phyloP scores from a whole-genome alignment of 2,113 vertebrate genomes.

The Amphiprion ocellaris region DNA sequence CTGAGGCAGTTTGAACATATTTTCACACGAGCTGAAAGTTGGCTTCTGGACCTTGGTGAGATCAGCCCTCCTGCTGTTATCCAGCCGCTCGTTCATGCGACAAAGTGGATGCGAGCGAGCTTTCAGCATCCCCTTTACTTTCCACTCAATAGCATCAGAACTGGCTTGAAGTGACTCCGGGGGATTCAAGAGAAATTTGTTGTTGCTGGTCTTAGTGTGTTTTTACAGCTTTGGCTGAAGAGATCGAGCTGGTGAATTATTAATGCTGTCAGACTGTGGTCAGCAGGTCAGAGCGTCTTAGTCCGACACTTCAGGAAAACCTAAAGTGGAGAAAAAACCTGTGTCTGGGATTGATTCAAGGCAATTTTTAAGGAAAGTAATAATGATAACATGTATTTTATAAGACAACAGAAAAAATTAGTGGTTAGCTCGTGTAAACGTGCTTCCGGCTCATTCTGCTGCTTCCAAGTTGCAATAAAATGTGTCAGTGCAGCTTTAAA shows the following conservation, averaged over 20 bases:
- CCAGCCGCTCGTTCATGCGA: conserved; percentile 43
- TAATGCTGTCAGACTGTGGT: conserved; percentile 51
- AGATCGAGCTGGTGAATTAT: conserved; percentile 57
- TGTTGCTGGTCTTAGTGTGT: conserved; percentile 20
- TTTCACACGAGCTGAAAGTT: conserved; percentile 3
- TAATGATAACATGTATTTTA: too few species aligned
- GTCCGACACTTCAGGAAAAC: conserved; percentile 25
- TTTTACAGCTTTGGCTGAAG: conserved; percentile 28
- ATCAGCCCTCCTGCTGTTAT: conserved; percentile 6
- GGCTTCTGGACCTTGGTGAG: conserved; percentile 13
- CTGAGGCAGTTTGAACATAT: too few species aligned
- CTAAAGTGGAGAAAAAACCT: background rate
- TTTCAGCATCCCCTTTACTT: conserved; percentile 26
- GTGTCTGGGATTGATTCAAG: too few species aligned
- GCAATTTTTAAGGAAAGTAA: too few species aligned
- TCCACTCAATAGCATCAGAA: conserved; percentile 35
- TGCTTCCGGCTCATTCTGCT: too few species aligned
- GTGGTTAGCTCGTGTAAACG: too few species aligned
- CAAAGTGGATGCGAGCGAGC: conserved; percentile 39
- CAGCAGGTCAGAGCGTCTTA: conserved; percentile 41
- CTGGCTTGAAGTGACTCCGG: conserved; percentile 11
- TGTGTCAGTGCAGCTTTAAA: too few species aligned
- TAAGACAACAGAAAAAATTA: too few species aligned
- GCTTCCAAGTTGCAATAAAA: too few species aligned
- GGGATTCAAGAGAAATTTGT: conserved; percentile 3